Percentiles rank a stretch among this genome's conserved stretches.
Evolutionary conservation across 2,888 invertebrate genomes (phyloP).

Genomic region (Drosophila yooni): DNA sequence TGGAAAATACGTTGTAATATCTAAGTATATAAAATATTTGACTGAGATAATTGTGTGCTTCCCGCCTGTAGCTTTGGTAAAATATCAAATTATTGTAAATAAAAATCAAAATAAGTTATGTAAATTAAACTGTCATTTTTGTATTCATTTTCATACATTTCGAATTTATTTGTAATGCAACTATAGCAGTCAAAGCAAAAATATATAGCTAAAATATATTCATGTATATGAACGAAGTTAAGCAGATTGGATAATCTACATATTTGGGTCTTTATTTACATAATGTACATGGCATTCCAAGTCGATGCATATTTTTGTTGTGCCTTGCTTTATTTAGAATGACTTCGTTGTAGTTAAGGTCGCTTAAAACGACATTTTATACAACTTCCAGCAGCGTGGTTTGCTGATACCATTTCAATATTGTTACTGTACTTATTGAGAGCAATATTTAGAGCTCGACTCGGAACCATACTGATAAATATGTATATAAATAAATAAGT

Average conservation of each 20-base stretch:
- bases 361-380: slow-evolving; percentile 3
- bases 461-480: neutral
- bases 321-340: slow-evolving; percentile 1
- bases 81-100: neutral
- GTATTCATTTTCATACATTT: neutral
- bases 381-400: slow-evolving; percentile 7
- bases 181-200: neutral
- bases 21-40: neutral
- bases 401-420: neutral
- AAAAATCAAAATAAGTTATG: neutral
- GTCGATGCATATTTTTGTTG: neutral
- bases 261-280: neutral
- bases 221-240: neutral
- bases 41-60: neutral
- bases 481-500: neutral
- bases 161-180: neutral
- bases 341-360: neutral
- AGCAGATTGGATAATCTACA: neutral
- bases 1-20: slow-evolving; percentile 23
- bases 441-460: neutral
- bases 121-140: neutral
- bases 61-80: neutral
- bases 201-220: neutral
- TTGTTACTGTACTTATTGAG: neutral
- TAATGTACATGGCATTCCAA: neutral